phyloP scores from a whole-genome alignment of 2,888 invertebrate species.

The Myopa tessellatipennis region DNA sequence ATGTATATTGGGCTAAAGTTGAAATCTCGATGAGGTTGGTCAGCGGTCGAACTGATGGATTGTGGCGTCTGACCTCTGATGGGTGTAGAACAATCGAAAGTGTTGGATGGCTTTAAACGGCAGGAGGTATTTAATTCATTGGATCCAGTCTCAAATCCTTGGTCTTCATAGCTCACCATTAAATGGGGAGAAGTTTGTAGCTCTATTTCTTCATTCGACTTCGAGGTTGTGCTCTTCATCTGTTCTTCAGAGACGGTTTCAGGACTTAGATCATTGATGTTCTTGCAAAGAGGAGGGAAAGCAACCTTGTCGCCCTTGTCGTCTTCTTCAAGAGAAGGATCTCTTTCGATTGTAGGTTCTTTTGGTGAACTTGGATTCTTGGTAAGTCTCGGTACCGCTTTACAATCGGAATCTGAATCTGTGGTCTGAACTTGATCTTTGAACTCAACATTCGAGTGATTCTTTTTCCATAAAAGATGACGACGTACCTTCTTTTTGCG shows the following conservation, averaged over 20 bases:
- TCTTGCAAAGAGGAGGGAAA: neutral
- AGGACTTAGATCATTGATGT: neutral
- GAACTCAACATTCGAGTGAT: slow-evolving; percentile 57
- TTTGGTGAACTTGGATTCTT: neutral
- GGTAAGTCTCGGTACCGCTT: slow-evolving; percentile 15
- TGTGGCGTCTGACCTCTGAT: slow-evolving; percentile 47
- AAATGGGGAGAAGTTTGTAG: neutral
- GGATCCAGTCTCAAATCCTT: slow-evolving; percentile 63
- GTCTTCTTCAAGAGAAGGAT: neutral
- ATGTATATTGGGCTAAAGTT: slow-evolving; percentile 47
- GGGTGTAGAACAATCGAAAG: slow-evolving; percentile 58
- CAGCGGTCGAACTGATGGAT: neutral
- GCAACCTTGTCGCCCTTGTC: no score
- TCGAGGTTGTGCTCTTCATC: no score
- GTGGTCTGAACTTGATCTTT: slow-evolving; percentile 49
- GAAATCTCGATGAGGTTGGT: slow-evolving; percentile 43
- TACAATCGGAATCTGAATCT: slow-evolving; percentile 60
- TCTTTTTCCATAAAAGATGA: slow-evolving; percentile 57
- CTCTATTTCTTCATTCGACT: no score
- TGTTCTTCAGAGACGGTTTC: no score
- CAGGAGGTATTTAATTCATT: slow-evolving; percentile 56
- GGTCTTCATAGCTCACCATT: slow-evolving; percentile 49
- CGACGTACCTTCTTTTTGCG: slow-evolving; percentile 62
- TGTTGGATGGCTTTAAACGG: neutral
- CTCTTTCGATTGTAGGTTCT: neutral